Evolutionary conservation across 2,797 vertebrate species (phyloP).

Genomic region (Characodon lateralis): DNA sequence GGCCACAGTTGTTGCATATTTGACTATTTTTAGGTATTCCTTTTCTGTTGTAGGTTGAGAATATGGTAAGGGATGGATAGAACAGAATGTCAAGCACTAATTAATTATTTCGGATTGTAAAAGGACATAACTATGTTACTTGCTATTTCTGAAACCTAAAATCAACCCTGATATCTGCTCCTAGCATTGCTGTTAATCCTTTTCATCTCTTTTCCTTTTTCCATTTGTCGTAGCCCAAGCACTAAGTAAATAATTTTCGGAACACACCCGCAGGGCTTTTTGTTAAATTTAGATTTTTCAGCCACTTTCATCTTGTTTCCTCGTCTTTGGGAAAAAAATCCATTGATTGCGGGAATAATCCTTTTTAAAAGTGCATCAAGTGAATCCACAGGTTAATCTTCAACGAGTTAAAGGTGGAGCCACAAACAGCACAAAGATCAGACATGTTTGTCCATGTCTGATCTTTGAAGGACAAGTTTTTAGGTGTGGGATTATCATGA

Average conservation of each 20-base stretch:
- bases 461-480: background rate
- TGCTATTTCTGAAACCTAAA: background rate
- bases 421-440: background rate
- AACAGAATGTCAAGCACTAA: background rate
- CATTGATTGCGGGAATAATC: slow-evolving; percentile 2
- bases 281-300: slow-evolving; percentile 1
- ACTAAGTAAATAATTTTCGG: background rate
- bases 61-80: background rate
- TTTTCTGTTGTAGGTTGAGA: background rate
- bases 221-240: too few species aligned
- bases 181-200: background rate
- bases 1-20: background rate
- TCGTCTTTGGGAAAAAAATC: background rate
- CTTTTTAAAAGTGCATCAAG: background rate
- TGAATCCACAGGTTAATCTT: background rate
- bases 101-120: background rate
- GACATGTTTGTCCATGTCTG: background rate
- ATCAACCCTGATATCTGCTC: background rate
- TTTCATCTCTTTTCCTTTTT: background rate
- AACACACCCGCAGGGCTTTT: background rate
- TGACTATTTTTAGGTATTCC: background rate
- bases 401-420: background rate
- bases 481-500: background rate
- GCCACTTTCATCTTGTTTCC: slow-evolving; percentile 3
- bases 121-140: background rate